These are phyloP conservation scores for Amphiprion clarkii DNA, from an alignment of 2,797 vertebrate genomes.

Conservation along the genomic window DNA sequence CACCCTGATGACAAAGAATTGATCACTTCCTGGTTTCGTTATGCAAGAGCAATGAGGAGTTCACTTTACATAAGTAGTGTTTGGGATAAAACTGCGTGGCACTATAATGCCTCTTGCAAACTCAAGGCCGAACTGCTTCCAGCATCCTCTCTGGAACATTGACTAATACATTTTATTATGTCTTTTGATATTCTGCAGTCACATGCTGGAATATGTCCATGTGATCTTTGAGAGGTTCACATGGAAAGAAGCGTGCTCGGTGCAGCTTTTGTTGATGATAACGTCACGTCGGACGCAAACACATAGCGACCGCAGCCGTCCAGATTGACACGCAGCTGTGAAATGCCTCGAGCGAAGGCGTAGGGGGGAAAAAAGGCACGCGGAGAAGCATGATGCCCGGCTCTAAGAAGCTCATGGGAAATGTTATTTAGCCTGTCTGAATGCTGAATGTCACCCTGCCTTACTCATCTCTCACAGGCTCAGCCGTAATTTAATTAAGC, in stretches of 20 bases:
- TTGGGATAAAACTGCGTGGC: neutral
- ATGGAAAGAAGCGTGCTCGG: constrained; percentile 36
- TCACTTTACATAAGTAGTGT: constrained; percentile 59
- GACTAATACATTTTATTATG: neutral
- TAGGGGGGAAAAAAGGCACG: constrained; percentile 27
- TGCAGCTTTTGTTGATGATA: constrained; percentile 21
- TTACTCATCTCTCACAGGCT: constrained; percentile 39
- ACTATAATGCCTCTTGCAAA: neutral
- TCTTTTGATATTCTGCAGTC: constrained; percentile 17
- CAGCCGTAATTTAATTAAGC: constrained; percentile 30
- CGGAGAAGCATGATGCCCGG: constrained; percentile 28
- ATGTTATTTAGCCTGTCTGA: constrained; percentile 21
- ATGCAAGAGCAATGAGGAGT: constrained; percentile 58
- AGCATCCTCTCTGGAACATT: neutral
- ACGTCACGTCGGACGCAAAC: constrained; percentile 12
- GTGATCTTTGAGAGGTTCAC: constrained; percentile 34
- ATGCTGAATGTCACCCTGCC: constrained; percentile 36
- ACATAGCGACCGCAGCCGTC: neutral
- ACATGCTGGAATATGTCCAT: constrained; percentile 23
- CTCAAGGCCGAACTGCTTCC: neutral
- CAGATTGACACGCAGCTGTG: constrained; percentile 60
- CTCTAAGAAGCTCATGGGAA: constrained; percentile 23
- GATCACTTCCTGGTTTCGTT: constrained; percentile 72
- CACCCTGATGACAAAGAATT: constrained; percentile 49
- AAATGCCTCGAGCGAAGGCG: constrained; percentile 55